phyloP scores from a whole-genome alignment of 2,113 vertebrate species.

The Nerophis lumbriciformis region DNA sequence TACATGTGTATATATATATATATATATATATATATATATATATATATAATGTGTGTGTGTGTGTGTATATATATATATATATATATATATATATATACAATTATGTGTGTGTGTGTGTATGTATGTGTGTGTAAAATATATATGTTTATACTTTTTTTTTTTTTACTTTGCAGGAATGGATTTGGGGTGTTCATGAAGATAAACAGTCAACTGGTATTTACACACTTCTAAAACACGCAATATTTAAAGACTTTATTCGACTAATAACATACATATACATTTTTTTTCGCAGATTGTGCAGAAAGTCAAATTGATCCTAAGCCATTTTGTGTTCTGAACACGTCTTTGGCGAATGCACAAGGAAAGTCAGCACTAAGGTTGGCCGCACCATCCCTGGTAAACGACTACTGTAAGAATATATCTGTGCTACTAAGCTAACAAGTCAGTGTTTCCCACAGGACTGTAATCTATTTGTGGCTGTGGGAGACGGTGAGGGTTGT shows the following conservation, averaged over 20 bases:
- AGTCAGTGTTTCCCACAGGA: no score
- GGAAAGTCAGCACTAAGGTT: conserved; percentile 47
- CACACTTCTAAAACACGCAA: background rate
- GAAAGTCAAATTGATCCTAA: conserved; percentile 2
- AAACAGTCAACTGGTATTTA: background rate
- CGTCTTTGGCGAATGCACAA: conserved; percentile 5
- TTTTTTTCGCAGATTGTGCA: conserved; percentile 15
- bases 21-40: no score
- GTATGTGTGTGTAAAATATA: no score
- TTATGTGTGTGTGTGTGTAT: no score
- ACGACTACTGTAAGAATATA: conserved; percentile 73
- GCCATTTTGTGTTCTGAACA: conserved; percentile 35
- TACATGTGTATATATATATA: no score
- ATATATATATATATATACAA: no score
- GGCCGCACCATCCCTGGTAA: conserved; percentile 62
- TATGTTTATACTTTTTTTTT: background rate
- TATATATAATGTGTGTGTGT: no score
- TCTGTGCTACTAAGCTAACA: no score
- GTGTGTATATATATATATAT: no score
- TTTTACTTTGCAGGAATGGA: background rate
- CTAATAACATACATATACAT: background rate
- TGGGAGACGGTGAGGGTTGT: no score
- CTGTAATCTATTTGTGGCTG: no score
- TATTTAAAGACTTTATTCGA: background rate
- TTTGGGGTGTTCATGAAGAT: background rate